These are phyloP conservation scores for Anaspis maculata DNA, from an alignment of 2,888 invertebrate genomes.

Conservation along the genomic window DNA sequence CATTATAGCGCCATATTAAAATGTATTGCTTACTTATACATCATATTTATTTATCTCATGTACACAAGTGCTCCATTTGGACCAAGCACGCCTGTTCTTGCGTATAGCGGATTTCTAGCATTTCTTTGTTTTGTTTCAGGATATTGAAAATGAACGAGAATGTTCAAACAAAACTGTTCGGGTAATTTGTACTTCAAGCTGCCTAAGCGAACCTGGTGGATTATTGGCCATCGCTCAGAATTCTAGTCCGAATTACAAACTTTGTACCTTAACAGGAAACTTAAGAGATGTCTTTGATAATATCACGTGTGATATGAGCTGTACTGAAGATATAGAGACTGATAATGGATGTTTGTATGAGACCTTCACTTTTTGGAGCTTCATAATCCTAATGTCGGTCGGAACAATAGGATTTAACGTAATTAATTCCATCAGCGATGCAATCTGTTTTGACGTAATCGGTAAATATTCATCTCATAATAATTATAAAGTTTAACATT, in stretches of 20 bases:
- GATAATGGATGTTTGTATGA: slow-evolving; percentile 45
- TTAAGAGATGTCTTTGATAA: not conserved
- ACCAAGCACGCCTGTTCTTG: too few relatives aligned
- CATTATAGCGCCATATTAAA: too few relatives aligned
- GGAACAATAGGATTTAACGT: slow-evolving; percentile 79
- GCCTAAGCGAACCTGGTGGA: slow-evolving; percentile 17
- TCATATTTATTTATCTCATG: too few relatives aligned
- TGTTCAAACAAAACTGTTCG: slow-evolving; percentile 4
- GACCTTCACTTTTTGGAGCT: slow-evolving; percentile 62
- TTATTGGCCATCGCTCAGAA: slow-evolving; percentile 11
- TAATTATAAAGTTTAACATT: too few relatives aligned
- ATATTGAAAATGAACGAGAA: not conserved
- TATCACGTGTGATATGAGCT: slow-evolving; percentile 20
- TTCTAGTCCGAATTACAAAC: slow-evolving; percentile 7
- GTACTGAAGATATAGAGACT: slow-evolving; percentile 29
- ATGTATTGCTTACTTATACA: too few relatives aligned
- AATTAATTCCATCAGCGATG: slow-evolving; percentile 79
- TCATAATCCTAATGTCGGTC: slow-evolving; percentile 60
- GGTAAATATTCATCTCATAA: slow-evolving; percentile 45
- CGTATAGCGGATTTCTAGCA: too few relatives aligned
- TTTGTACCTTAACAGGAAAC: slow-evolving; percentile 15
- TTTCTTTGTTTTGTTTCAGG: slow-evolving; percentile 10
- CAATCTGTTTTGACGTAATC: slow-evolving; percentile 81
- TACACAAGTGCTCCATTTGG: too few relatives aligned
- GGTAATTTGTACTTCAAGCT: slow-evolving; percentile 7